Conservation (phyloP, 2,888 invertebrate genomes). For the Leuctra nigra region DNA sequence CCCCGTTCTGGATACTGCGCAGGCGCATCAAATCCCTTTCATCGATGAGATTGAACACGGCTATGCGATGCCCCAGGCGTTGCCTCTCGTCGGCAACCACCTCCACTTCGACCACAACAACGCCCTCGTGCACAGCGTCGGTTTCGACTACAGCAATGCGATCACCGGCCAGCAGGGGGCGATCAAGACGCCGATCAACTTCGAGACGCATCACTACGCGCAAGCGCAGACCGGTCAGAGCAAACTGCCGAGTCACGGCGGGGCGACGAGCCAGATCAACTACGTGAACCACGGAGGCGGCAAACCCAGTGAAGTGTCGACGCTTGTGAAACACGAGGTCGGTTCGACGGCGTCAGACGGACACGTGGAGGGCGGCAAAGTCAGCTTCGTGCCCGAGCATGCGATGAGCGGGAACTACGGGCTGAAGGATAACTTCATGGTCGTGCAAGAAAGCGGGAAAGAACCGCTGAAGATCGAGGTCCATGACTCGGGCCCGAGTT, state of each 20-base stretch:
- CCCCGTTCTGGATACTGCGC: neutral
- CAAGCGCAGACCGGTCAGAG: neutral
- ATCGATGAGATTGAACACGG: neutral
- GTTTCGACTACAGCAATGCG: slow-evolving; percentile 21
- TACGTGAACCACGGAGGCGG: neutral
- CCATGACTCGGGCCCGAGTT: too few relatives aligned
- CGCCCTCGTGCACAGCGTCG: slow-evolving; percentile 19
- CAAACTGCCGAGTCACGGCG: neutral
- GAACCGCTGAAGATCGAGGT: neutral
- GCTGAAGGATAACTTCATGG: neutral
- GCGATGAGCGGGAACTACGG: neutral
- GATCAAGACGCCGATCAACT: neutral
- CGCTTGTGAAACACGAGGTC: too few relatives aligned
- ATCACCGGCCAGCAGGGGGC: slow-evolving; percentile 1
- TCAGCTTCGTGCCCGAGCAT: too few relatives aligned
- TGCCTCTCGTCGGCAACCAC: neutral
- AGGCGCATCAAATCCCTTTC: neutral
- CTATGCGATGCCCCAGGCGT: neutral
- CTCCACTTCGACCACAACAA: slow-evolving; percentile 20
- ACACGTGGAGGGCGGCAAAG: too few relatives aligned
- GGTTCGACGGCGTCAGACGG: too few relatives aligned
- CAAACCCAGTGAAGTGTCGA: too few relatives aligned
- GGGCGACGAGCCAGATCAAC: neutral
- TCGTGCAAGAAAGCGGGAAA: neutral
- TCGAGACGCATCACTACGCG: neutral